Evolutionary conservation across 2,888 invertebrate genomes (phyloP), one percentile per base, ranked within the genome.

Genomic region (Podotricha telesiphe): DNA sequence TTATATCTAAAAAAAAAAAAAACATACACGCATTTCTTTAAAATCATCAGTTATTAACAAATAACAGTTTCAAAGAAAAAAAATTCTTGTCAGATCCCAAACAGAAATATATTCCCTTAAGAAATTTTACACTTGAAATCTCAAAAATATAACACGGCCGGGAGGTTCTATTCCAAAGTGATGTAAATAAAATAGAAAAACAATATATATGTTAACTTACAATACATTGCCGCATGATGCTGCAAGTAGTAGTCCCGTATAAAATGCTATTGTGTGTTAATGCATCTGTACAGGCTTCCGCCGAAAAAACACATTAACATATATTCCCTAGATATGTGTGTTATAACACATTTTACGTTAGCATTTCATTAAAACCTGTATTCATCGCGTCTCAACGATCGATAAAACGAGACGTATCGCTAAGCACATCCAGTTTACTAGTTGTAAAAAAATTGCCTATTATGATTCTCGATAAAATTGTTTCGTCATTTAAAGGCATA

Each of bases 251-350:
- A 13, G 56, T 2, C 19, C 61, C 55, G 56, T 37, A 65, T 40
- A 70, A 70, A 72, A 75, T 71, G 73, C 68, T 58, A 75, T 76
- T 76, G 76, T 76, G 73, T 75, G 75, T 67, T 74, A 73, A 75
- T 76, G 66, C 67, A 63, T 59, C 56, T 67, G 66, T 69, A 59
- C 69, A 59, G 37, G 71, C 71, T 74, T 76, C 76, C 76, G 73
- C 56, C 65, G 55, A 42, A 45, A 40, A 62, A 47, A 61, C 42
- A 40, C 48, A 53, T 50, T 48, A 42, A 53, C 48, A 47, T 3
- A 40, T 50, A n/a, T 42, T 64, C 20, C 22, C 47, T 47, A 45
- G 59, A 45, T 22, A n/a, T 59, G 59, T 42, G 45, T 45, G 22
- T 59, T 45, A 45, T 22, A 22, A 37, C n/a, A 55, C 11, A 45